Evolutionary conservation across 2,797 vertebrate species (phyloP), one percentile per base, ranked within the genome.

Genomic region (Eupleurogrammus muticus): DNA sequence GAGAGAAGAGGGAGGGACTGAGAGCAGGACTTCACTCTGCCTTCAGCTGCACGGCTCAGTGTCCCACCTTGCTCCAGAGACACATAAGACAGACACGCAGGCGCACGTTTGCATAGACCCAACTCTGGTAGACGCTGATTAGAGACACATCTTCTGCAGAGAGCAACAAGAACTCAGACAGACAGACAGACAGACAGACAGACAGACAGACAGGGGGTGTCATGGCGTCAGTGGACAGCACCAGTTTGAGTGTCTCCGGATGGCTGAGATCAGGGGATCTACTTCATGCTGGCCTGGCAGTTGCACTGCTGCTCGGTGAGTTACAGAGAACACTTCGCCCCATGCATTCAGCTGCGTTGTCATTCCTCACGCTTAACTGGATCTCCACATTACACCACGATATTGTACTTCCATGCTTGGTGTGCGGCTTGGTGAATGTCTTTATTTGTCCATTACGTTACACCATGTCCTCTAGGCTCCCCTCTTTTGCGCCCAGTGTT

Each of bases 281-380:
- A 54, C 79, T 94, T 66, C 89, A 93, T 17, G 80, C 88, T 49
- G 86, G 92, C 68, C 77, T 95, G 61, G 78, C 79, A 79, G 57
- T 94, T 85, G 75, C 75, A 19, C 71, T 95, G 80, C 87, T 94
- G 78, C 82, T 94, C 1, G 93, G 94, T 94, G 89, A 93, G 93
- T 90, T 79, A 17, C n/a, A n/a, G n/a, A n/a, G n/a, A 28, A 28
- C 16, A 70, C 73, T 84, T 69, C 63, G 64, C 40, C 69, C 51
- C 75, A 14, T 78, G 52, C 28, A 64, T 76, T 44, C 44, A 66
- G 48, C 57, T 66, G 62, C 34, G 64, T 53, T 70, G 75, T 75
- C 61, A 74, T 75, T 69, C 59, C 48, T 70, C 40, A 59, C 50
- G 50, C 46, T 48, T 20, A 57, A 28, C 55, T 48, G 1, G 14